Conservation (phyloP, 2,113 vertebrate genomes). For the Dicentrarchus labrax region DNA sequence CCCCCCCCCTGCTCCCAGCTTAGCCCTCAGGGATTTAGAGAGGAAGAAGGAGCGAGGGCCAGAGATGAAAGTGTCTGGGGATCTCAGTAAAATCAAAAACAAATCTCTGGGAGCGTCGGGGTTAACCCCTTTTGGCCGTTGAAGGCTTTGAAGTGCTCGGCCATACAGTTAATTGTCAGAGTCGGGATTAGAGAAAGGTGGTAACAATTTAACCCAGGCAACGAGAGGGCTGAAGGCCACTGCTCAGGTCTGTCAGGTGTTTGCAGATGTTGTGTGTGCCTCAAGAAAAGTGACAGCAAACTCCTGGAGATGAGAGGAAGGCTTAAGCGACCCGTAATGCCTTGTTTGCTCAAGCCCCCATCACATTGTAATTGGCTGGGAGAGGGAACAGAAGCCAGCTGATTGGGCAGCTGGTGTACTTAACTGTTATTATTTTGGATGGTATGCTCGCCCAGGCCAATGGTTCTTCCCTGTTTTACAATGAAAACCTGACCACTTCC, state of each 20-base stretch:
- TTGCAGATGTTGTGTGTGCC: conserved; percentile 88
- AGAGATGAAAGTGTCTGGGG: conserved; percentile 91
- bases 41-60: conserved; percentile 59
- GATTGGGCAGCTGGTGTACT: conserved; percentile 85
- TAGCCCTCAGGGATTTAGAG: conserved; percentile 49
- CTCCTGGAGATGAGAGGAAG: conserved; percentile 85
- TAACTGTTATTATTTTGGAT: conserved; percentile 76
- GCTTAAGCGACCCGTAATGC: conserved; percentile 92
- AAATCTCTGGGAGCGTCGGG: conserved; percentile 86
- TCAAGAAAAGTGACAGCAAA: conserved; percentile 83
- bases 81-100: conserved; percentile 84
- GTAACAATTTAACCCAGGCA: conserved; percentile 98
- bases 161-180: conserved; percentile 96
- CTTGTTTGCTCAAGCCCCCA: conserved; percentile 93
- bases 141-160: conserved; percentile 93
- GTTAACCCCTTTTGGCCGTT: conserved; percentile 90
- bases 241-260: conserved; percentile 94
- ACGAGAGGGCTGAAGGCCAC: conserved; percentile 83
- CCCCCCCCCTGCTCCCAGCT: conserved; percentile 35
- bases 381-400: conserved; percentile 86
- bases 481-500: background rate
- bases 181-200: conserved; percentile 95
- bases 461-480: background rate
- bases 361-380: conserved; percentile 91
- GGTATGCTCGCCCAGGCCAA: conserved; percentile 56